Evolutionary conservation across 2,888 invertebrate species (phyloP).

Genomic region (Acleris laterana): DNA sequence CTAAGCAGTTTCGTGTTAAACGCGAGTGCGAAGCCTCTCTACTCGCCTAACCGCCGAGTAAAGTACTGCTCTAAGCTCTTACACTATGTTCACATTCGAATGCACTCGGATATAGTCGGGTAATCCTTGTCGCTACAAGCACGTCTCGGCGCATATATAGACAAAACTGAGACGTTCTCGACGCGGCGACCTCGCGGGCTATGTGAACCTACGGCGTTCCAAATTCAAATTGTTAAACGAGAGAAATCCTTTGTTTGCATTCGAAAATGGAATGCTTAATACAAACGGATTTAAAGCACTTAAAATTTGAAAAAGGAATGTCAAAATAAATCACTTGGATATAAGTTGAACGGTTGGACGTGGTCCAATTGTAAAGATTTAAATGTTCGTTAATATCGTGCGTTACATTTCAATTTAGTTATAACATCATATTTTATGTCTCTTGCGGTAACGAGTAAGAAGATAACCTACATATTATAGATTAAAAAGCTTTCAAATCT

Average conservation of each 20-base stretch:
- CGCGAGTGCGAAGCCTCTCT: constrained; percentile 52
- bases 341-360: constrained; percentile 32
- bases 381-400: constrained; percentile 15
- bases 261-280: constrained; percentile 41
- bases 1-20: constrained; percentile 78
- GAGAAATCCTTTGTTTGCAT: constrained; percentile 66
- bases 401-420: constrained; percentile 33
- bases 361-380: constrained; percentile 29
- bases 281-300: constrained; percentile 41
- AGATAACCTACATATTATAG: constrained; percentile 8
- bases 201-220: constrained; percentile 67
- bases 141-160: constrained; percentile 61
- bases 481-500: constrained; percentile 36
- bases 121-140: constrained; percentile 60
- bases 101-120: constrained; percentile 49
- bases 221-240: constrained; percentile 62
- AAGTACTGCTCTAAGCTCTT: constrained; percentile 6
- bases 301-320: constrained; percentile 54
- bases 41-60: constrained; percentile 21
- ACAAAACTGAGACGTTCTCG: constrained; percentile 72
- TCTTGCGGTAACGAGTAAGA: constrained; percentile 8
- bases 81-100: constrained; percentile 11
- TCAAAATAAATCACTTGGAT: constrained; percentile 49
- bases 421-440: constrained; percentile 29
- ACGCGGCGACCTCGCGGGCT: constrained; percentile 66